These are phyloP conservation scores for Cyanoliseus patagonus DNA, from an alignment of 2,113 vertebrate species.

Conservation along the genomic window DNA sequence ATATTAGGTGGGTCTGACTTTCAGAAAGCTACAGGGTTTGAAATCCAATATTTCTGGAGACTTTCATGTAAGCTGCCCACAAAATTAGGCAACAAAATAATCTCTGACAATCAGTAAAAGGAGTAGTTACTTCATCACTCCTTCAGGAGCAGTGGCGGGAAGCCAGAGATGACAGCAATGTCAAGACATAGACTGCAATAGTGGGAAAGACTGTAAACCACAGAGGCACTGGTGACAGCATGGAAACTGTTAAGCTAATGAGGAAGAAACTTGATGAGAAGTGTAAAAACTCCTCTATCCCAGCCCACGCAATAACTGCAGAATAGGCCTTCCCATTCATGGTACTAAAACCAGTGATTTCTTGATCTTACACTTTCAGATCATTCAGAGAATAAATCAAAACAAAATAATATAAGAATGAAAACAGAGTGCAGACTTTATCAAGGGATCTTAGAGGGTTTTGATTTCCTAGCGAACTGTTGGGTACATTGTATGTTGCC, in stretches of 20 bases:
- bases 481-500: not conserved
- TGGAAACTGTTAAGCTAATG: not conserved
- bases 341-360: not conserved
- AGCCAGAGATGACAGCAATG: not conserved
- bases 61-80: not conserved
- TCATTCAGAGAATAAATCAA: not conserved
- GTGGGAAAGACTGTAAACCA: not conserved
- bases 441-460: not conserved
- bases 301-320: not conserved
- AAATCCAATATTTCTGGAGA: not conserved
- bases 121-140: not conserved
- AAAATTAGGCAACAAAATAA: not conserved
- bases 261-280: slow-evolving; percentile 34
- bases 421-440: not conserved
- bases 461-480: not conserved
- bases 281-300: not conserved
- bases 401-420: not conserved
- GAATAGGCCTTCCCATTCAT: not conserved
- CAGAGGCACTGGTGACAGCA: not conserved
- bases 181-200: not conserved
- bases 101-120: not conserved
- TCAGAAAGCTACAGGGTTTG: not conserved
- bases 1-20: not conserved
- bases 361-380: not conserved
- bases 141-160: not conserved